A percentile compares a stretch with the other conserved stretches of the same genome.
phyloP scores from a whole-genome alignment of 2,797 vertebrate species.

The Rhinichthys osculus region DNA sequence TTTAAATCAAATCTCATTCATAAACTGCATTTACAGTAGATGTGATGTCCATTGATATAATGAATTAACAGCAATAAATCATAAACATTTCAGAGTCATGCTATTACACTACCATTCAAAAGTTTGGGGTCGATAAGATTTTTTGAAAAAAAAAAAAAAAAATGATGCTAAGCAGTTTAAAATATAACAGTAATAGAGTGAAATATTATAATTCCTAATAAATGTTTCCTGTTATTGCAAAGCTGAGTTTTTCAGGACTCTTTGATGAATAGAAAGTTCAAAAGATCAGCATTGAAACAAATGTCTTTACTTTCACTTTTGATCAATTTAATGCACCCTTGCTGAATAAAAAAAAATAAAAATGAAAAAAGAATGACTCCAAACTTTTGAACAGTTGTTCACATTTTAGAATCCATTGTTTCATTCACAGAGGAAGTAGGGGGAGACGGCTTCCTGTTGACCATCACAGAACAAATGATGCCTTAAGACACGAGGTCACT shows the following conservation, averaged over 20 bases:
- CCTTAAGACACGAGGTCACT: not conserved
- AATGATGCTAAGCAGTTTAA: not conserved
- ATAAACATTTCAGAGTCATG: constrained; percentile 18
- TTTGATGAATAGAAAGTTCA: not conserved
- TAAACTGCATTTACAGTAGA: not conserved
- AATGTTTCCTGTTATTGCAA: not conserved
- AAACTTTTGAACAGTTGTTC: not conserved
- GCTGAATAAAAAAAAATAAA: not conserved
- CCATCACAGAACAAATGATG: constrained; percentile 5
- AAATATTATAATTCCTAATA: not conserved
- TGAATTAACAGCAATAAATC: not conserved
- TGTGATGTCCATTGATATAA: not conserved
- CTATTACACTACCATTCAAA: not conserved
- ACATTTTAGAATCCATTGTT: constrained; percentile 25
- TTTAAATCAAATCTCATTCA: not conserved
- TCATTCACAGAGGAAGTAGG: constrained; percentile 28
- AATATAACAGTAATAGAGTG: not conserved
- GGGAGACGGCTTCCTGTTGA: constrained; percentile 31
- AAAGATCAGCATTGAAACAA: not conserved
- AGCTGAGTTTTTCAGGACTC: not conserved
- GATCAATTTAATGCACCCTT: not conserved
- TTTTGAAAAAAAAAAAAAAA: not conserved
- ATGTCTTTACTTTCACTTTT: not conserved
- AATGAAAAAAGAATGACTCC: too few species aligned
- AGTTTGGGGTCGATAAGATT: not conserved